Evolutionary conservation across 1,140 invertebrate species (phyloP).

Genomic region (Drosophila punjabiensis): DNA sequence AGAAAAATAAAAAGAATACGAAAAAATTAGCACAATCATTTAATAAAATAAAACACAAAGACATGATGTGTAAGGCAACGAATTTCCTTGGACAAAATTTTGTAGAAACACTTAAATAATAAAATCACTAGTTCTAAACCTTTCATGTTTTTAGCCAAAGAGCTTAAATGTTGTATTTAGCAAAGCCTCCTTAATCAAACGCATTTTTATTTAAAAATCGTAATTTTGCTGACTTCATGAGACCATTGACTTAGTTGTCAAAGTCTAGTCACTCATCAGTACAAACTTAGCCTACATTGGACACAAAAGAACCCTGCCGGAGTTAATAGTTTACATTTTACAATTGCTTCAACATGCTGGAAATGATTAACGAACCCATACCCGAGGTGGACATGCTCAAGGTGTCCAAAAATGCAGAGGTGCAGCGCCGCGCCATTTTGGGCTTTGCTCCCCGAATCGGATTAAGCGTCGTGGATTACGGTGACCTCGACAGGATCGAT

Average conservation of each 20-base stretch:
- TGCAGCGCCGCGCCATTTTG: constrained; percentile 48
- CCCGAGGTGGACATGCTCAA: constrained; percentile 74
- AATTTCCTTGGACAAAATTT: no score
- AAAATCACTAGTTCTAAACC: neutral
- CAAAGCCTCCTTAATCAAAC: neutral
- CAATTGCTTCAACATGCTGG: neutral
- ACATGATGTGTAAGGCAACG: no score
- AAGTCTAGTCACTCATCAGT: neutral
- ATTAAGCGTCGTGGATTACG: constrained; percentile 65
- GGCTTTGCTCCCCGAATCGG: constrained; percentile 70
- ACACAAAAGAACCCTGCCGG: no score
- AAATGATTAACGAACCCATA: constrained; percentile 30
- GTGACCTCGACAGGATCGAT: constrained; percentile 64
- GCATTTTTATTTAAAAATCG: neutral
- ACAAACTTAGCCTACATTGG: neutral
- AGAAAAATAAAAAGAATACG: no score
- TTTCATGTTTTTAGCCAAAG: no score
- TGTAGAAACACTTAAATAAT: no score
- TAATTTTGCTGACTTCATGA: no score
- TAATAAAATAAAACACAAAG: no score
- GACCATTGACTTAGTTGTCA: neutral
- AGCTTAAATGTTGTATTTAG: no score
- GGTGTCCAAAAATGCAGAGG: constrained; percentile 50
- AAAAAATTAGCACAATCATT: no score
- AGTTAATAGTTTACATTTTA: neutral